Evolutionary conservation across 2,888 invertebrate genomes (phyloP), one percentile per base, ranked within the genome.

Genomic region (Metellina segmentata): DNA sequence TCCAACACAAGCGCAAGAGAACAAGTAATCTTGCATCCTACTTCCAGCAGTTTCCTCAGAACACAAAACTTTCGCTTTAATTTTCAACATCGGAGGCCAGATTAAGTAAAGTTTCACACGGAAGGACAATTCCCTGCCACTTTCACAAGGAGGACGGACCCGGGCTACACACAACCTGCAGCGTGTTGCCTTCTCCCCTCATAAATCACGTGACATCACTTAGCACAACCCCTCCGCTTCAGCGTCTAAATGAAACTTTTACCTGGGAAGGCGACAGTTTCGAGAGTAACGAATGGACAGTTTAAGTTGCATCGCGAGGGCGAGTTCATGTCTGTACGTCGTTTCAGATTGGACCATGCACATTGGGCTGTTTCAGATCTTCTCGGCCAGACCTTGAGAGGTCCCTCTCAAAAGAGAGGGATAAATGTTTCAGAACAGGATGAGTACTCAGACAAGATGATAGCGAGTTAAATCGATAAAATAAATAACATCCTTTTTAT

Each of bases 61-160:
- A 51, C 72, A 5, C 69, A 69, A 85, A 77, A 85, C 85, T 85
- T 85, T 77, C 51, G 85, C 70, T 85, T 85, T 85, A 85, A 85
- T 85, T 75, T 85, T 34, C 20, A 52, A 74, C n/a, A 20, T 52
- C 20, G 34, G 34, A 6, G 20, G 34, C 1, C 75, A 70, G 77
- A 77, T 85, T 70, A 77, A 85, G 78, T 77, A 51, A 85, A 77
- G 77, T 70, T 53, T 69, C 70, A 51, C 77, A 85, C 77, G 85
- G 20, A 83, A 85, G 49, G 77, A 75, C 77, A 69, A 85, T 77
- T 49, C 61, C 74, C 13, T 34, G 19, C 34, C 34, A 1, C 34
- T 34, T 16, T 34, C 11, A 8, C 34, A 34, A 34, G 20, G 48
- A 51, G 51, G 74, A 61, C 52, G 85, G 85, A 85, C 85, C 20